A percentile compares a stretch with the other conserved stretches of the same genome.
Conservation (phyloP, 2,113 vertebrate genomes). For the Gnathonemus longibarbis region DNA sequence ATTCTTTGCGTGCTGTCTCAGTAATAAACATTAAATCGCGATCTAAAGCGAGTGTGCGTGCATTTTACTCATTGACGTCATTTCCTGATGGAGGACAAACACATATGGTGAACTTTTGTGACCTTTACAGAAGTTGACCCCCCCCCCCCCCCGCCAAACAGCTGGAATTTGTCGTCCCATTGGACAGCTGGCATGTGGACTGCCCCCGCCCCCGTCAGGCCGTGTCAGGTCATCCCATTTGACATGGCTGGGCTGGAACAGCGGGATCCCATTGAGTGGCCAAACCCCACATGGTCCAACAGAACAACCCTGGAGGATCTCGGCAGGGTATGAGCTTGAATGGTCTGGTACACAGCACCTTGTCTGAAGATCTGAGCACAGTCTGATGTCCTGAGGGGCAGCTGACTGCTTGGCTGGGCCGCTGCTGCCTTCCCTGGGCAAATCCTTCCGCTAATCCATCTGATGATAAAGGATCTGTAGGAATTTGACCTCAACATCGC, state of each 20-base stretch:
- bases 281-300: background rate
- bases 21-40: background rate
- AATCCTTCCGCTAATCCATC: background rate
- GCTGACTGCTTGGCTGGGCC: background rate
- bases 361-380: background rate
- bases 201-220: background rate
- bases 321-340: background rate
- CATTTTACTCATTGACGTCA: background rate
- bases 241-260: background rate
- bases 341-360: background rate
- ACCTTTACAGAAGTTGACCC: background rate
- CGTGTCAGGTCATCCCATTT: background rate
- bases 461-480: background rate
- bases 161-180: background rate
- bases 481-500: background rate
- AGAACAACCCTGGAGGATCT: background rate
- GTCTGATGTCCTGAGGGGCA: background rate
- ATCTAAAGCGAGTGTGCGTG: background rate
- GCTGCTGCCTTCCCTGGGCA: background rate
- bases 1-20: background rate
- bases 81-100: background rate
- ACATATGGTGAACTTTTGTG: background rate
- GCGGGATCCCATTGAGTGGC: background rate
- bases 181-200: background rate
- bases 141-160: background rate